Conservation (phyloP, 2,888 invertebrate species). For the Mactromeris polynyma region DNA sequence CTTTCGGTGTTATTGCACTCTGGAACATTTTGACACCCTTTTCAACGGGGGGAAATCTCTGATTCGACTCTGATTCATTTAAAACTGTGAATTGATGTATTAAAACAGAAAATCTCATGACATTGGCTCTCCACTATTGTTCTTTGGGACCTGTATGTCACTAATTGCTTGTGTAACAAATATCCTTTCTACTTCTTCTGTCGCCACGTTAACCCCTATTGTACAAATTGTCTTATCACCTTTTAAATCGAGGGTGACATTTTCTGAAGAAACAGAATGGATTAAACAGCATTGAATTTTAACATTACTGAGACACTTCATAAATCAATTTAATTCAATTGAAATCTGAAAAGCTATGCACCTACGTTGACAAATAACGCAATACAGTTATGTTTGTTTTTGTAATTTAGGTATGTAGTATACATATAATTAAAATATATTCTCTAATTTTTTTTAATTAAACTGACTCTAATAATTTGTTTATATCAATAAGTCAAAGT, state of each 20-base stretch:
- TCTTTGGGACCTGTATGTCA: constrained; percentile 29
- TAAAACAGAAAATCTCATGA: constrained; percentile 39
- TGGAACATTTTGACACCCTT: neutral
- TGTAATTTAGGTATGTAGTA: too few species aligned
- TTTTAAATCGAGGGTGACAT: constrained; percentile 16
- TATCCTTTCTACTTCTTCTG: constrained; percentile 7
- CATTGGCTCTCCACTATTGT: constrained; percentile 30
- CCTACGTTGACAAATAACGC: too few species aligned
- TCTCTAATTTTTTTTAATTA: neutral
- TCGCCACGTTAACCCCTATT: constrained; percentile 27
- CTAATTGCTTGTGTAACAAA: constrained; percentile 41
- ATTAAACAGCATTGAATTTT: neutral
- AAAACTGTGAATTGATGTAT: constrained; percentile 45
- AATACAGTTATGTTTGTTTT: too few species aligned
- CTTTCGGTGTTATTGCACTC: constrained; percentile 18
- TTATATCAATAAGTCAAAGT: neutral
- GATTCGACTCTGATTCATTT: constrained; percentile 41
- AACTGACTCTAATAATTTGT: neutral
- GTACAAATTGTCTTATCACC: constrained; percentile 40
- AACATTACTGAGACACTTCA: neutral
- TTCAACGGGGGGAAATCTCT: neutral
- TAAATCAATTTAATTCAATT: neutral
- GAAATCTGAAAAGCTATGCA: constrained; percentile 1
- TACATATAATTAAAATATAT: too few species aligned
- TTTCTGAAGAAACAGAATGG: neutral